Conservation (phyloP, 2,888 invertebrate species). For the Rotaria magnacalcarata region DNA sequence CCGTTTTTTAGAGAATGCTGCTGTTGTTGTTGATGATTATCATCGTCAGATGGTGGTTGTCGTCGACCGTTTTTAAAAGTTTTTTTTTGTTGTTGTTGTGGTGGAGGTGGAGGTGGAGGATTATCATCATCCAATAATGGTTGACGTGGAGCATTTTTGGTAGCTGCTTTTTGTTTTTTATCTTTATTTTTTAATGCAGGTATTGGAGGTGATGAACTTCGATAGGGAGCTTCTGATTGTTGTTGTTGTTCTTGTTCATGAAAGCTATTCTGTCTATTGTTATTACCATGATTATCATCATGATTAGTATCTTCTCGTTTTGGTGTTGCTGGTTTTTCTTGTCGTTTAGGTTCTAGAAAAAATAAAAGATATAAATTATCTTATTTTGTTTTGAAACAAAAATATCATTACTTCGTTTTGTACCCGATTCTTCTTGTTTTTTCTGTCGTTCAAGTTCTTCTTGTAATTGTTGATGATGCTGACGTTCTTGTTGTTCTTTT, state of each 20-base stretch:
- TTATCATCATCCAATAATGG: not conserved
- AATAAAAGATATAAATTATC: not conserved
- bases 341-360: slow-evolving; percentile 6
- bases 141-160: not conserved
- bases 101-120: not conserved
- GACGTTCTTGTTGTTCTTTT: not conserved
- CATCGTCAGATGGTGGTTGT: not conserved
- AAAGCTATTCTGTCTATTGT: not conserved
- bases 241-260: not conserved
- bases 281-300: not conserved
- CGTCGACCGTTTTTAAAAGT: not conserved
- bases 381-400: not conserved
- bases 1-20: not conserved
- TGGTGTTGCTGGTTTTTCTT: not conserved
- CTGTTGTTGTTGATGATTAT: not conserved
- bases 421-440: not conserved
- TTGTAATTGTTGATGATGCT: slow-evolving; percentile 36
- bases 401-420: not conserved
- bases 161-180: slow-evolving; percentile 31
- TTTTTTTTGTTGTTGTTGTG: not conserved
- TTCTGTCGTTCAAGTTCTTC: slow-evolving; percentile 35
- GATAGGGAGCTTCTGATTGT: slow-evolving; percentile 7
- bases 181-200: slow-evolving; percentile 21
- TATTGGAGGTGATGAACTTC: slow-evolving; percentile 40
- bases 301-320: not conserved